A percentile compares a stretch with the other conserved stretches of the same genome.
Evolutionary conservation across 2,888 invertebrate species (phyloP).

Genomic region (Drosophila pseudotalamancana): DNA sequence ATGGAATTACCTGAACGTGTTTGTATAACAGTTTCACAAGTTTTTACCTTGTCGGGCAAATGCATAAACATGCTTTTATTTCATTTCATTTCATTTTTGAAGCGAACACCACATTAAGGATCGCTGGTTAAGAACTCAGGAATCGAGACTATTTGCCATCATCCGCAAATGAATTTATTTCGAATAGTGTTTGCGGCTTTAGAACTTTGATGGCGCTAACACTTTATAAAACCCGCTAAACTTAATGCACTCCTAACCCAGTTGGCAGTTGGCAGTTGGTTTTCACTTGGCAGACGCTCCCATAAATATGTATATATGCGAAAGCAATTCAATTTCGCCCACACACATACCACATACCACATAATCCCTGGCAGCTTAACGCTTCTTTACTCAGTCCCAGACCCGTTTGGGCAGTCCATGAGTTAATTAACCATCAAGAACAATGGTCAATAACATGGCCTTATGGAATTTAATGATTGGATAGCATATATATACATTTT

Average conservation of each 20-base stretch:
- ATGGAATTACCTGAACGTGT: slow-evolving; percentile 72
- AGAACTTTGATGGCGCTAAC: slow-evolving; percentile 44
- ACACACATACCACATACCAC: slow-evolving; percentile 23
- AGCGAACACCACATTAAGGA: slow-evolving; percentile 43
- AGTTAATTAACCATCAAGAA: slow-evolving; percentile 55
- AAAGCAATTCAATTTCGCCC: slow-evolving; percentile 51
- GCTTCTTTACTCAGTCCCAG: slow-evolving; percentile 19
- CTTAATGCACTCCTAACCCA: slow-evolving; percentile 49
- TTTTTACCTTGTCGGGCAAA: slow-evolving; percentile 53
- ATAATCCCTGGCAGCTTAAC: slow-evolving; percentile 53
- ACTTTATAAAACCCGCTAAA: slow-evolving; percentile 43
- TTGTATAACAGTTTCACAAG: slow-evolving; percentile 68
- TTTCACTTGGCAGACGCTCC: slow-evolving; percentile 19
- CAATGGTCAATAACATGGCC: slow-evolving; percentile 18
- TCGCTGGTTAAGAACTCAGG: slow-evolving; percentile 22
- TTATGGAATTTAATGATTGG: background rate
- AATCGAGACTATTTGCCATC: slow-evolving; percentile 26
- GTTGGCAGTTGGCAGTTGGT: slow-evolving; percentile 50
- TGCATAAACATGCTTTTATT: slow-evolving; percentile 66
- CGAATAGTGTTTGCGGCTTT: slow-evolving; percentile 27
- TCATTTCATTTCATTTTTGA: slow-evolving; percentile 44
- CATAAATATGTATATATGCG: slow-evolving; percentile 52
- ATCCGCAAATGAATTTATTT: slow-evolving; percentile 23
- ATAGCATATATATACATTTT: background rate
- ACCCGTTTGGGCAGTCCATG: slow-evolving; percentile 34